Conservation (phyloP, 92 coral and sea anemone species). For the Scolanthus callimorphus region DNA sequence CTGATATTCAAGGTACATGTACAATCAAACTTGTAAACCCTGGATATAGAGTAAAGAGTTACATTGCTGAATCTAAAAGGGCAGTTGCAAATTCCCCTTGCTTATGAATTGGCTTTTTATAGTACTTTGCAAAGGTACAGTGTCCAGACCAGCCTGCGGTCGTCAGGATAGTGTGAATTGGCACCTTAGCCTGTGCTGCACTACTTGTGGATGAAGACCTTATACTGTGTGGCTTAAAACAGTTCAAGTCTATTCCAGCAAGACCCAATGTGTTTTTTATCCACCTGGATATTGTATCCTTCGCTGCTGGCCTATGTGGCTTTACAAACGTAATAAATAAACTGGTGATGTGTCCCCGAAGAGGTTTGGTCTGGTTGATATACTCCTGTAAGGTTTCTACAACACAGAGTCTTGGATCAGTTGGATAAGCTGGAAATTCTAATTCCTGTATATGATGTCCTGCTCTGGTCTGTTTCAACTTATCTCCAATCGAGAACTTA, state of each 20-base stretch:
- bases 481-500: constrained; percentile 34
- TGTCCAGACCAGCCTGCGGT: constrained; percentile 56
- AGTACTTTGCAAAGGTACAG: constrained; percentile 35
- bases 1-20: too few relatives aligned
- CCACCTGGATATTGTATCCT: constrained; percentile 47
- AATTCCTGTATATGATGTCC: constrained; percentile 34
- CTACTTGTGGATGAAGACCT: constrained; percentile 49
- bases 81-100: constrained; percentile 33
- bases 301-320: constrained; percentile 54
- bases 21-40: too few relatives aligned
- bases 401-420: constrained; percentile 27
- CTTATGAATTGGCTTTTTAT: constrained; percentile 29
- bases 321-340: constrained; percentile 29
- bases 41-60: too few relatives aligned
- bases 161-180: constrained; percentile 35
- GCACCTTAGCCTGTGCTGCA: constrained; percentile 45
- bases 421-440: constrained; percentile 22
- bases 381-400: constrained; percentile 13
- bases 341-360: constrained; percentile 35
- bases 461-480: constrained; percentile 43
- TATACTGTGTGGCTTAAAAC: constrained; percentile 53
- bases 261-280: constrained; percentile 15
- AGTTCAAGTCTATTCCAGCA: constrained; percentile 33
- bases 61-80: constrained; percentile 22
- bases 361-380: constrained; percentile 31